Base-by-base conservation (phyloP, 2,888 invertebrate genomes). In the Lysandra bellargus region DNA sequence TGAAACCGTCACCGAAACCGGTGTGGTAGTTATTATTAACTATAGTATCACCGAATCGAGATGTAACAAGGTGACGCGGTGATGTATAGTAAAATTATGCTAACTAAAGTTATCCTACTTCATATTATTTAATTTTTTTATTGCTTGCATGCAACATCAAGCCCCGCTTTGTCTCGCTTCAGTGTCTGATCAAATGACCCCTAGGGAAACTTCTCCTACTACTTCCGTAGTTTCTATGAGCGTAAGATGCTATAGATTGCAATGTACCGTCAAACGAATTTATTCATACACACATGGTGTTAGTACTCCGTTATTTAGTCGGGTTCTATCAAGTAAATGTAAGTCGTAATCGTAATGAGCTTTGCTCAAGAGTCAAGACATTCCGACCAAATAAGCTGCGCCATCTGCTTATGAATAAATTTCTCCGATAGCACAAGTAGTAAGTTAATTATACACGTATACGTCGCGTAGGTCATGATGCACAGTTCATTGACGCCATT, bases 401-500 rank as follows among this genome's bases (percentile, higher is more conserved):
- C 57, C 17, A 17, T 17, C 17, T 57, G 57, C 17, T 17, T 57
- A 57, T 17, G 17, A 14, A 17, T 49, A 49, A 0, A 49, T 49
- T 49, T 57, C 57, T 57, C 1, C 4, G 57, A 57, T 4, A 57
- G 57, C 17, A 57, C 17, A 17, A 33, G 14, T 69, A 69, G 69
- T 33, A 4, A 57, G 14, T 53, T 53, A 33, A 69, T 69, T 33
- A 69, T 69, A 33, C 69, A 69, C 33, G 33, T 69, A 69, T 69
- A 69, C 23, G 23, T 69, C 33, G 69, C 69, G 69, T 53, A 76
- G 76, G 76, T 53, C 76, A 33, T 23, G 76, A 53, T 76, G 57
- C 53, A 30, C 30, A 76, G 76, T 76, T 57, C 76, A 57, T 57
- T 76, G 76, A 76, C 76, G 33, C 69, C 69, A 69, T 69, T 69